Evolutionary conservation across 2,113 vertebrate species (phyloP), one percentile per base, ranked within the genome.

Genomic region (Pseudonaja textilis): DNA sequence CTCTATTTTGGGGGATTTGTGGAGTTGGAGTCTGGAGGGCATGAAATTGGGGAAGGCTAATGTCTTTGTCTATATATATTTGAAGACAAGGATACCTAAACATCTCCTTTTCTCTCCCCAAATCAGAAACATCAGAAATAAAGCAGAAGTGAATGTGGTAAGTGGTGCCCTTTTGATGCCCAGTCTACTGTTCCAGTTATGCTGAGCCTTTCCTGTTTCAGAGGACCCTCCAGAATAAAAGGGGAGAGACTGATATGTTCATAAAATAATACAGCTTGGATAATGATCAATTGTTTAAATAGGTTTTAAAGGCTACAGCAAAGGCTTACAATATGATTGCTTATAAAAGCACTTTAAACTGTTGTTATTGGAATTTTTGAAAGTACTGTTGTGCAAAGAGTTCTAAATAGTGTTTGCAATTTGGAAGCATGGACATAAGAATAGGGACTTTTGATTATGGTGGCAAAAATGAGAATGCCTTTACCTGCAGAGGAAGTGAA

Each of bases 351-450:
- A 39, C 56, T 81, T 54, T 87, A 91, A 91, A 20, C 14, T 87
- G 45, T 47, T 87, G 56, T 18, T 74, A 69, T 34, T 69, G 14
- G 85, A 88, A 74, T 91, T 61, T 57, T 87, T 87, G 23, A 61
- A 74, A 81, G 56, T 52, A 52, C 25, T 56, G 16, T 47, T 57
- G 39, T 4, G 18, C 34, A 87, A 87, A 87, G 56, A 50, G 29
- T 91, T 50, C 61, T 91, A 87, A 85, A 91, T n/a, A 91, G 26
- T n/a, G 61, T 34, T 91, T 87, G 91, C 91, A 91, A 6, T 57
- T 52, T 91, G 56, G 29, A 39, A 34, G 16, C 14, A 16, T 34
- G n/a, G 5, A 74, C n/a, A 18, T 8, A 16, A 74, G 16, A 74
- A 34, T 20, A 34, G 16, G 16, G 69, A 74, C n/a, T 74, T 74